Evolutionary conservation across 1,140 invertebrate genomes (phyloP).

Genomic region (Drosophila hydei): DNA sequence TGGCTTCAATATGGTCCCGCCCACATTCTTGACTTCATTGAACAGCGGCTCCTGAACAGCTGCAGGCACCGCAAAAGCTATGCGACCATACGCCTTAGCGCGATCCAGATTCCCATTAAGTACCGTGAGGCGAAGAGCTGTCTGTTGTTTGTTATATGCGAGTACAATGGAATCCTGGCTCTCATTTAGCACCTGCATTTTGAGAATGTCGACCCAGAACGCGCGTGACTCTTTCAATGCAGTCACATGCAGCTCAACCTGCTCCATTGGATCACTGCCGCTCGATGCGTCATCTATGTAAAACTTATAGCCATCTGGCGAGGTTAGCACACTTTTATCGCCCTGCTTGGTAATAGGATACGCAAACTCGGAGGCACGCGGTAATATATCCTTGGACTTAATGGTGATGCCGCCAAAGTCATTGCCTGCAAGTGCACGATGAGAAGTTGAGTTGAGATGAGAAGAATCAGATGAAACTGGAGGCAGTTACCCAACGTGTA

Average conservation of each 20-base stretch:
- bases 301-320: constrained; percentile 97
- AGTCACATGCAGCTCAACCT: constrained; percentile 92
- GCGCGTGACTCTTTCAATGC: constrained; percentile 90
- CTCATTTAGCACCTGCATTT: constrained; percentile 89
- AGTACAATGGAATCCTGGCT: constrained; percentile 86
- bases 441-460: neutral
- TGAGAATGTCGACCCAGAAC: constrained; percentile 93
- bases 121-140: constrained; percentile 90
- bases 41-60: constrained; percentile 90
- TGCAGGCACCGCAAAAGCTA: constrained; percentile 95
- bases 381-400: constrained; percentile 89
- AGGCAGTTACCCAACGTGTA: constrained; percentile 88
- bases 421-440: constrained; percentile 86
- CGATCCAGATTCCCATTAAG: constrained; percentile 89
- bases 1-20: constrained; percentile 93
- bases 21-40: constrained; percentile 88
- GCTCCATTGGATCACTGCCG: constrained; percentile 90
- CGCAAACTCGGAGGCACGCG: constrained; percentile 87
- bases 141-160: constrained; percentile 88
- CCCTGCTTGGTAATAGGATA: constrained; percentile 75
- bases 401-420: constrained; percentile 96
- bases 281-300: constrained; percentile 89
- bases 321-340: constrained; percentile 82
- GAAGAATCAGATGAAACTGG: neutral
- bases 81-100: constrained; percentile 96